Percentiles rank a stretch among this genome's conserved stretches.
Evolutionary conservation across 2,888 invertebrate genomes (phyloP).

Genomic region (Tiliacea citrago): DNA sequence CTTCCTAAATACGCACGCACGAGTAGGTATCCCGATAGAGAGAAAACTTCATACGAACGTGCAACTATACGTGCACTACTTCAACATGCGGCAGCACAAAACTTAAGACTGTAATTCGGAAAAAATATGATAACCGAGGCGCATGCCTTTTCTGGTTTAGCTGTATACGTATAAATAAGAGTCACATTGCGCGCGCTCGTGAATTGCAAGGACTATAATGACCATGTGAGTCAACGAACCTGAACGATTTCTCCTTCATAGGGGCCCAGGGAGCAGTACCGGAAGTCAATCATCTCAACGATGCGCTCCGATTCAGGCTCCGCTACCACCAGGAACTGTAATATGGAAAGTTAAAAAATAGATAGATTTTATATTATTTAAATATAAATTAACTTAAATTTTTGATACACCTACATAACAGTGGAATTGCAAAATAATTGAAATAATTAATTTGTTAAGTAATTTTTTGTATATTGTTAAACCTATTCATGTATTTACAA

Average conservation of each 20-base stretch:
- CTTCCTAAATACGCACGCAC: background rate
- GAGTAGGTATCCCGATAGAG: background rate
- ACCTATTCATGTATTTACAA: no score
- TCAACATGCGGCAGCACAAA: background rate
- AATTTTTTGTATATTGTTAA: no score
- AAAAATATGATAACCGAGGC: background rate
- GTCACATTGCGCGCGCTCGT: background rate
- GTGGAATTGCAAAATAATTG: no score
- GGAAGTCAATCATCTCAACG: slow-evolving; percentile 83
- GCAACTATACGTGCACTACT: background rate
- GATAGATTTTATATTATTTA: no score
- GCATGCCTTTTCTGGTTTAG: background rate
- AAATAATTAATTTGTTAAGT: no score
- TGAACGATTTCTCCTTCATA: slow-evolving; percentile 77
- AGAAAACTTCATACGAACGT: background rate
- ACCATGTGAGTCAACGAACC: slow-evolving; percentile 66
- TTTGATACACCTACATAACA: background rate
- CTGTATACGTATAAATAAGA: background rate
- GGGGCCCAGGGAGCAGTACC: slow-evolving; percentile 75
- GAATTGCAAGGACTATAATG: no score
- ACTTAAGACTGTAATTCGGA: background rate
- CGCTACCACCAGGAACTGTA: slow-evolving; percentile 81
- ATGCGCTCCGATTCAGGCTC: slow-evolving; percentile 81
- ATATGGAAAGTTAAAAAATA: background rate
- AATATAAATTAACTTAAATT: no score